These are phyloP conservation scores for Timandra comae DNA, from an alignment of 2,888 invertebrate genomes.

Conservation along the genomic window DNA sequence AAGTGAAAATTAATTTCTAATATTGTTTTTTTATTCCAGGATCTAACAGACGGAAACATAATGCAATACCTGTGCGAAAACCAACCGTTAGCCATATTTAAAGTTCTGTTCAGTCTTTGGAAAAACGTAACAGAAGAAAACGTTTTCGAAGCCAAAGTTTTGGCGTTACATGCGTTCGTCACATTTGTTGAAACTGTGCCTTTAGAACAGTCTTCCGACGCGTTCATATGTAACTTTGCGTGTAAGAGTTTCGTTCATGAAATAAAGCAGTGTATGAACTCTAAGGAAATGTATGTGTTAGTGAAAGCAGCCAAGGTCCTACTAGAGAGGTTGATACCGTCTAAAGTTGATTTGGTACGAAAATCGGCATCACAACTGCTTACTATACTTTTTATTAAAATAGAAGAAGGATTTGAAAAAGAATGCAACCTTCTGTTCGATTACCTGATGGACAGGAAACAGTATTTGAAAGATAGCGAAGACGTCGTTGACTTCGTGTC, in stretches of 20 bases:
- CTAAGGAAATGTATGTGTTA: slow-evolving; percentile 40
- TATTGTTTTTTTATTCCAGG: slow-evolving; percentile 47
- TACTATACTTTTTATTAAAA: slow-evolving; percentile 66
- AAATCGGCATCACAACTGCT: slow-evolving; percentile 71
- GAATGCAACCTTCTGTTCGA: slow-evolving; percentile 59
- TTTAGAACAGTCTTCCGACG: slow-evolving; percentile 56
- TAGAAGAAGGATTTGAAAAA: slow-evolving; percentile 37
- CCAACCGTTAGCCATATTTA: slow-evolving; percentile 69
- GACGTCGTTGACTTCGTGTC: slow-evolving; percentile 48
- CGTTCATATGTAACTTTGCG: slow-evolving; percentile 75
- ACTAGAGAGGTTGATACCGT: slow-evolving; percentile 55
- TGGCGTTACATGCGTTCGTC: slow-evolving; percentile 75
- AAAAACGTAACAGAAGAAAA: slow-evolving; percentile 59
- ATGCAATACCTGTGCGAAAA: slow-evolving; percentile 59
- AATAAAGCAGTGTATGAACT: slow-evolving; percentile 50
- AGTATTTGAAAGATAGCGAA: slow-evolving; percentile 59
- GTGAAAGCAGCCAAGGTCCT: slow-evolving; percentile 60
- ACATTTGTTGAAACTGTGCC: slow-evolving; percentile 66
- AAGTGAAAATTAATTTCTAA: too few species aligned
- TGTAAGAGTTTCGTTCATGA: slow-evolving; percentile 71
- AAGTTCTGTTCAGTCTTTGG: slow-evolving; percentile 69
- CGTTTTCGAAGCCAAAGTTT: slow-evolving; percentile 68
- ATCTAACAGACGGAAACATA: slow-evolving; percentile 44
- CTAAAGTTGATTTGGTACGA: slow-evolving; percentile 52
- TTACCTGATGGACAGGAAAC: slow-evolving; percentile 71